These are phyloP conservation scores for Intellagama lesueurii DNA, from an alignment of 2,797 vertebrate species.

Conservation along the genomic window DNA sequence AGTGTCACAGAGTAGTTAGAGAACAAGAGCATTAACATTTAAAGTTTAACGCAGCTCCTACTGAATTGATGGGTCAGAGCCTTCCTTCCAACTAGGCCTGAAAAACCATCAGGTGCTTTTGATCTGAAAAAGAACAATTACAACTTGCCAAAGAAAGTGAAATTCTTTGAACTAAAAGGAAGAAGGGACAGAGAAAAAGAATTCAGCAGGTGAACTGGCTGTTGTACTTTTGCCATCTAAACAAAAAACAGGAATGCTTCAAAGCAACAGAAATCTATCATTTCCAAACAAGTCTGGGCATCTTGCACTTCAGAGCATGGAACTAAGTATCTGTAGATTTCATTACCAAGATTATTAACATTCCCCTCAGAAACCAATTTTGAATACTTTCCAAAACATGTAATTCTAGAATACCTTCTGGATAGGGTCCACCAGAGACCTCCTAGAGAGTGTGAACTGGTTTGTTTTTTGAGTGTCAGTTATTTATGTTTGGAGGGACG, in stretches of 20 bases:
- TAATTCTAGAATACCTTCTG: conserved; percentile 7
- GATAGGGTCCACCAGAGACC: conserved; percentile 1
- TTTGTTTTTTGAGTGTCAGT: background rate
- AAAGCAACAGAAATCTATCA: conserved; percentile 49
- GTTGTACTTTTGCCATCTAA: conserved; percentile 55
- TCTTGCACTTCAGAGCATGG: conserved; percentile 44
- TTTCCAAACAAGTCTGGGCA: conserved; percentile 60
- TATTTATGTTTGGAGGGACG: fast-evolving
- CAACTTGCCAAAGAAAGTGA: conserved; percentile 11
- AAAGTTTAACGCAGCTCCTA: conserved; percentile 17
- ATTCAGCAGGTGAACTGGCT: conserved; percentile 20
- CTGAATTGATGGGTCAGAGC: background rate
- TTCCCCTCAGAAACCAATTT: conserved; percentile 1
- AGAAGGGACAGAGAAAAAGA: conserved; percentile 16
- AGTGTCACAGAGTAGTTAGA: background rate
- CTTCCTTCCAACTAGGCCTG: background rate
- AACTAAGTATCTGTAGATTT: conserved; percentile 5
- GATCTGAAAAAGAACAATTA: background rate
- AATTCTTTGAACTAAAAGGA: conserved; percentile 26
- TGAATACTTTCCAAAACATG: background rate
- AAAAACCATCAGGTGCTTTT: background rate
- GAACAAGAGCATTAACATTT: fast-evolving
- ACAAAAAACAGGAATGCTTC: conserved; percentile 40
- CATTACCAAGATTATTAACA: background rate
- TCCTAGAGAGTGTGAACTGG: background rate